phyloP scores from a whole-genome alignment of 2,797 vertebrate genomes.

The Poecile montanus region DNA sequence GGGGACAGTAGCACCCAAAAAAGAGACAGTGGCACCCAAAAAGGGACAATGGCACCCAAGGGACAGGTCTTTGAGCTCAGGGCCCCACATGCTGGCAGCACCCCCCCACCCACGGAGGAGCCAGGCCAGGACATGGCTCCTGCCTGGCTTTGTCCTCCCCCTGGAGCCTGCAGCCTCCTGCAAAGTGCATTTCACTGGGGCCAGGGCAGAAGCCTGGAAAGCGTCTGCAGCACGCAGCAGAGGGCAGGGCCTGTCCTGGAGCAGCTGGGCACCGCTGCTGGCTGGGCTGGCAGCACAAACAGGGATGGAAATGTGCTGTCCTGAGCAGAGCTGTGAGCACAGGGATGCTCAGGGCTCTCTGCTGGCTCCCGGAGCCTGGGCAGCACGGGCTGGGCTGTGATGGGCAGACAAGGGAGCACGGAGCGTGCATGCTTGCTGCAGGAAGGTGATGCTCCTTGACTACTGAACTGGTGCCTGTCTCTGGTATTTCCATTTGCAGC shows the following conservation, averaged over 20 bases:
- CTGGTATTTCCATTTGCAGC: slow-evolving; percentile 69
- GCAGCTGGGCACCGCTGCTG: neutral
- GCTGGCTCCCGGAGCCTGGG: neutral
- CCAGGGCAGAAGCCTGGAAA: neutral
- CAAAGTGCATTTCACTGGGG: neutral
- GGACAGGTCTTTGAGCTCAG: accelerated
- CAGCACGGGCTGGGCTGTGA: neutral
- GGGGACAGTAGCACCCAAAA: no score
- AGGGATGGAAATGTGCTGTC: neutral
- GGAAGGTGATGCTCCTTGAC: slow-evolving; percentile 52
- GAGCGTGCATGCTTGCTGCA: neutral
- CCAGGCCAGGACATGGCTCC: neutral
- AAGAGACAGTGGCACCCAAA: no score
- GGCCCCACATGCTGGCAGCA: neutral
- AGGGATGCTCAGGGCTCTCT: neutral
- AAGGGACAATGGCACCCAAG: no score
- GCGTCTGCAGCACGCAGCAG: no score
- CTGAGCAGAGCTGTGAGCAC: neutral
- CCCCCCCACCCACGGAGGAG: neutral
- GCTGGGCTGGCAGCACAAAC: accelerated
- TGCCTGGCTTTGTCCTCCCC: accelerated
- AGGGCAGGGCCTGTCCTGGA: neutral
- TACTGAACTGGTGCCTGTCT: slow-evolving; percentile 40
- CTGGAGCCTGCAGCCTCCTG: neutral
- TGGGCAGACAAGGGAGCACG: neutral